Base-by-base conservation (phyloP, 2,113 vertebrate genomes). In the Scalopus aquaticus region DNA sequence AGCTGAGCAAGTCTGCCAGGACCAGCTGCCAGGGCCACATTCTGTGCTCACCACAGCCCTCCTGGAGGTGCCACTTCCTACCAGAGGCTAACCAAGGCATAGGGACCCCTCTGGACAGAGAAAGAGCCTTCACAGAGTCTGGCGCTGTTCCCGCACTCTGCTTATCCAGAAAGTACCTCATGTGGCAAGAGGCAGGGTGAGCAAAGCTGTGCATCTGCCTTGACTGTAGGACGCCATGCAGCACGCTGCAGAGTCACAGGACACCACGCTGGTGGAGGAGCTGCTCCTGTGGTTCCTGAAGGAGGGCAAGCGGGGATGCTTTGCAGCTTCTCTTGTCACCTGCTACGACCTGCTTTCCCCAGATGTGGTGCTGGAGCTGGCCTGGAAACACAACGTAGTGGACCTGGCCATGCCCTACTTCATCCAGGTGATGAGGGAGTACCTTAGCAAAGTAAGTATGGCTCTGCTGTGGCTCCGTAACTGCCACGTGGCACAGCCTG, bases 321-420 rank as follows among this genome's bases (percentile, higher is more conserved):
- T 99, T 16, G 98, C 98, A 0, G 99, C 99, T 54, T 99, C 99
- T 91, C 99, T 99, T 81, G 99, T 99, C 79, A 98, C 99, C 0
- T 99, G 99, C 95, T 99, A 99, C 0, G 98, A 99, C 95, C 98
- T 99, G 97, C 98, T 99, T 83, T 98, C 98, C 94, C 99, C 99
- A 0, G 99, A 99, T 6, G 98, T 99, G 95, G 99, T 99, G 91
- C 98, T 99, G 54, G 99, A 99, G 97, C 96, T 99, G 96, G 98
- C 99, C 79, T 99, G 99, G 99, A 99, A 99, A 83, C 98, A 99
- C 97, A 98, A 98, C 94, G 99, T 99, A 92, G 96, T 99, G 97
- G 99, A 99, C 97, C 99, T 99, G 87, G 98, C 99, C 95, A 99
- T 99, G 99, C 99, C 99, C 67, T 99, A 99, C 97, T 99, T 99